A percentile compares a stretch with the other conserved stretches of the same genome.
Conservation (phyloP, 2,888 invertebrate species). For the Hofmannophila pseudospretella region DNA sequence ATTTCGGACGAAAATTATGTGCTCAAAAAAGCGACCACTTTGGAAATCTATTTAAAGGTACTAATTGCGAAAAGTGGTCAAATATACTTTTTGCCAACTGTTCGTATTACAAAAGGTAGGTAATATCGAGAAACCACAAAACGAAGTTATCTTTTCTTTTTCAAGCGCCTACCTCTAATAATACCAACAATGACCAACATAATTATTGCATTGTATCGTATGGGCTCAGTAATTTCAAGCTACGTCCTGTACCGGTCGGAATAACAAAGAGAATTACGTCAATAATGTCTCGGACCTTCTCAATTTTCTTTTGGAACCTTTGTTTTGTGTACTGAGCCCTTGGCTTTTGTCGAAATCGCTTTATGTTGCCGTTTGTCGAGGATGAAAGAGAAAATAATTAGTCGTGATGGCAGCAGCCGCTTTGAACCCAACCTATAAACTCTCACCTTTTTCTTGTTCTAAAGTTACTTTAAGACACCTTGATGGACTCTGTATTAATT, state of each 20-base stretch:
- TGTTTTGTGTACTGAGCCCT: conserved; percentile 41
- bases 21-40: no score
- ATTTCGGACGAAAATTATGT: no score
- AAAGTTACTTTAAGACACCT: neutral
- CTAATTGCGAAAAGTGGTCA: no score
- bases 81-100: no score
- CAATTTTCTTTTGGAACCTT: conserved; percentile 50
- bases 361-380: conserved; percentile 38
- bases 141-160: neutral
- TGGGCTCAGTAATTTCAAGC: conserved; percentile 3
- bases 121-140: neutral
- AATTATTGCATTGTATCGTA: conserved; percentile 1
- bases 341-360: conserved; percentile 49
- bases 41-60: no score
- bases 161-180: no score
- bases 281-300: conserved; percentile 40
- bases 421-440: conserved; percentile 21
- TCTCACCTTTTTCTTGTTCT: conserved; percentile 8
- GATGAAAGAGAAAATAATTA: conserved; percentile 63
- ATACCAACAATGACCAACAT: neutral
- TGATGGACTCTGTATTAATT: neutral
- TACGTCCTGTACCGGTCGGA: conserved; percentile 10
- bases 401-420: conserved; percentile 28
- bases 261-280: conserved; percentile 54
- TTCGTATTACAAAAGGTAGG: no score